A percentile compares a stretch with the other conserved stretches of the same genome.
phyloP scores from a whole-genome alignment of 2,113 vertebrate genomes.

The Notothenia coriiceps region DNA sequence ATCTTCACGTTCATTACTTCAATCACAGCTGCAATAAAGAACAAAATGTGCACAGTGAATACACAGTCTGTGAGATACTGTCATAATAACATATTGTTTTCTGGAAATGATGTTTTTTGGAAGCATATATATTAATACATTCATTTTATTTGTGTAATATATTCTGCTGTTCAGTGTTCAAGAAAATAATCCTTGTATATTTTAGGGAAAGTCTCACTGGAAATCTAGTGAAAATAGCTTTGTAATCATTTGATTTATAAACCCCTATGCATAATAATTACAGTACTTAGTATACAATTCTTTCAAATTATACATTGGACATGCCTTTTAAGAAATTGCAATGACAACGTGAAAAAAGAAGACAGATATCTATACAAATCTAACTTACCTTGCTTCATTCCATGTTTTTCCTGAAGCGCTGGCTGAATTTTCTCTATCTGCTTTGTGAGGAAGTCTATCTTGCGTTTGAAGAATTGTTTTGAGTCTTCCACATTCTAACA shows the following conservation, averaged over 20 bases:
- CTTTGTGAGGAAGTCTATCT: conserved; percentile 94
- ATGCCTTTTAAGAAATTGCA: too few species aligned
- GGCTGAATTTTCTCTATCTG: conserved; percentile 97
- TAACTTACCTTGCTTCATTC: conserved; percentile 91
- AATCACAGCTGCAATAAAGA: conserved; percentile 87
- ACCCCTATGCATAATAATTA: not conserved
- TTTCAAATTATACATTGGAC: not conserved
- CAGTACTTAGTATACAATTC: not conserved
- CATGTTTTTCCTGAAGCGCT: conserved; percentile 92
- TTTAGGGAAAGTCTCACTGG: not conserved
- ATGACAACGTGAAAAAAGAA: too few species aligned
- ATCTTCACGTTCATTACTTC: conserved; percentile 96
- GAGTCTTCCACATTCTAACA: conserved; percentile 88
- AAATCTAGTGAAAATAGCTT: not conserved
- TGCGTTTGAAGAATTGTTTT: conserved; percentile 92
- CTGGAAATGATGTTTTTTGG: too few species aligned
- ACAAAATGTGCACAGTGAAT: not conserved
- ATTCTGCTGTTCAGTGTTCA: not conserved
- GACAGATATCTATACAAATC: too few species aligned
- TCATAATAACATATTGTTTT: too few species aligned
- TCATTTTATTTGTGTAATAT: not conserved
- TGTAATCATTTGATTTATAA: not conserved
- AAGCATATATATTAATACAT: not conserved
- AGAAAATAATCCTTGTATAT: not conserved
- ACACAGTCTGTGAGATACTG: too few species aligned